phyloP scores from a whole-genome alignment of 2,888 invertebrate species.

The Nomada lathburiana region DNA sequence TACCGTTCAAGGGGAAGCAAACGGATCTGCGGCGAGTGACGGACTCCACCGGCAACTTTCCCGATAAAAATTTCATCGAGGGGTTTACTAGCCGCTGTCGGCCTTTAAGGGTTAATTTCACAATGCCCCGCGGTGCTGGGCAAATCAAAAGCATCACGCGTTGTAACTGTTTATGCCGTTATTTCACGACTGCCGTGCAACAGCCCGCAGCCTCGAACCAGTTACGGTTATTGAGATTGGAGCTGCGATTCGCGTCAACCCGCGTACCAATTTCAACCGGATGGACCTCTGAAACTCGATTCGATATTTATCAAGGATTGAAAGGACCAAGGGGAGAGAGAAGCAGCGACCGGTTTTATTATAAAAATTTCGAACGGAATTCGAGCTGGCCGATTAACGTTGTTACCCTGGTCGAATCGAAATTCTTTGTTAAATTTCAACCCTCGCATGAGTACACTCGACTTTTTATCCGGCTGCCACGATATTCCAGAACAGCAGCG shows the following conservation, averaged over 20 bases:
- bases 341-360: background rate
- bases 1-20: conserved; percentile 14
- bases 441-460: background rate
- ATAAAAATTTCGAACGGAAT: background rate
- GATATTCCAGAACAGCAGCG: conserved; percentile 2
- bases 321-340: background rate
- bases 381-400: no score
- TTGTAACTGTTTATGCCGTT: conserved; percentile 33
- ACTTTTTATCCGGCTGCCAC: background rate
- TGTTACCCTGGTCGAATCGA: background rate
- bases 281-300: background rate
- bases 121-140: conserved; percentile 39
- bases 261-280: background rate
- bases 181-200: conserved; percentile 39
- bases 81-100: conserved; percentile 51
- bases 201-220: conserved; percentile 21
- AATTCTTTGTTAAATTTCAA: background rate
- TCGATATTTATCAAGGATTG: background rate
- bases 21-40: background rate
- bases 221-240: conserved; percentile 25
- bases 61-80: conserved; percentile 63
- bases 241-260: conserved; percentile 6
- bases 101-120: conserved; percentile 65
- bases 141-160: conserved; percentile 30
- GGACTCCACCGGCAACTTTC: conserved; percentile 31